Evolutionary conservation across 92 coral and sea anemone species (phyloP), one percentile per base, ranked within the genome.

Genomic region (Siderastrea radians): DNA sequence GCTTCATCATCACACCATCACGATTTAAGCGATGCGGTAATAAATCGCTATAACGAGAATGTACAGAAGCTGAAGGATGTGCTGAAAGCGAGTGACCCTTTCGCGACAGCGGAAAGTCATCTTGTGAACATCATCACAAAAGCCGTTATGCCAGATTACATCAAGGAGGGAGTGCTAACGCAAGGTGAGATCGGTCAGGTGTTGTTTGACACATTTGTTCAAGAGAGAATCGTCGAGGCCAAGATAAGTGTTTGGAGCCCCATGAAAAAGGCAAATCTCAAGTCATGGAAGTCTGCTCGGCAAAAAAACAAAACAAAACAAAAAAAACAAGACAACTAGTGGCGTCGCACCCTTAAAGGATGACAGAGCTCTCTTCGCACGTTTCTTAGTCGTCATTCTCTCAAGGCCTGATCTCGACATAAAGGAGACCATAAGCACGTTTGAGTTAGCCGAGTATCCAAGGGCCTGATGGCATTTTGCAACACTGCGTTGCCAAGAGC

Each of bases 401-500:
- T 53, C 57, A 5, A 53, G 57, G 10, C 57, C 57, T 53, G 57
- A 53, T 5, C 5, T 53, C 10, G 57, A 53, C 10, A 5, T 53
- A 68, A 91, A 87, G 51, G 94, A 87, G 54, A 91, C 89, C 85
- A 91, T 87, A 6, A 82, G 92, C 63, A 26, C 54, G 16, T 85
- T 71, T 46, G 83, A 78, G 85, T 72, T 72, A 19, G 68, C 89
- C 45, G 67, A 51, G 54, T 84, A 69, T 49, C 90, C 92, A n/a
- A 73, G 90, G 85, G 95, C 90, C 84, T 43, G 91, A 89, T 75
- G 93, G 93, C 5, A 43, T 80, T 74, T 85, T 92, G 4, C 93
- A 85, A 52, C 95, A 81, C 7, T 86, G 88, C 77, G 16, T 51
- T 69, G 71, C 50, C 38, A 91, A 91, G 88, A 91, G 87, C 83